These are phyloP conservation scores for Papilio dardanus DNA, from an alignment of 1,140 invertebrate species.

Conservation along the genomic window DNA sequence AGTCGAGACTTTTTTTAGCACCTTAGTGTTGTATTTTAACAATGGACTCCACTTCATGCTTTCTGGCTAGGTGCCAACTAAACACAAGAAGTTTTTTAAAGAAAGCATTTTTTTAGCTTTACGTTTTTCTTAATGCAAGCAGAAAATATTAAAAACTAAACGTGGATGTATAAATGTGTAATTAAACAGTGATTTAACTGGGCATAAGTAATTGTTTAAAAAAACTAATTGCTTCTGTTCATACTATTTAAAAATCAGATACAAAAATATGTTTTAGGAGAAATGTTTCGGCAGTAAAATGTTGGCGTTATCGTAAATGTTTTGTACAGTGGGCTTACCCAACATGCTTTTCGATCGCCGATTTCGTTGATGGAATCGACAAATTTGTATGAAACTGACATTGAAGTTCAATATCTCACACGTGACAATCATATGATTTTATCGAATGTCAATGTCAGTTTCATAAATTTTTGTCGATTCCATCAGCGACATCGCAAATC, in stretches of 20 bases:
- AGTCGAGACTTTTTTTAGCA: constrained; percentile 14
- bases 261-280: neutral
- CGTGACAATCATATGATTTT: too few relatives aligned
- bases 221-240: too few relatives aligned
- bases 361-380: too few relatives aligned
- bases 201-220: too few relatives aligned
- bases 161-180: neutral
- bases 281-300: neutral
- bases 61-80: constrained; percentile 9
- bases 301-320: too few relatives aligned
- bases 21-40: constrained; percentile 25
- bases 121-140: constrained; percentile 9
- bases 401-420: too few relatives aligned
- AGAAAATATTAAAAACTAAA: neutral
- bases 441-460: too few relatives aligned
- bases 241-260: neutral
- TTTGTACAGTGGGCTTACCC: too few relatives aligned
- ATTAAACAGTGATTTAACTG: neutral
- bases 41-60: constrained; percentile 24
- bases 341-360: too few relatives aligned
- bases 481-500: too few relatives aligned
- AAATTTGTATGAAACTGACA: too few relatives aligned
- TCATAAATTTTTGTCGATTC: too few relatives aligned
- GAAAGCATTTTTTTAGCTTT: constrained; percentile 16
- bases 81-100: constrained; percentile 27